phyloP scores from a whole-genome alignment of 2,113 vertebrate genomes.

The Andinoacara biseriatus region DNA sequence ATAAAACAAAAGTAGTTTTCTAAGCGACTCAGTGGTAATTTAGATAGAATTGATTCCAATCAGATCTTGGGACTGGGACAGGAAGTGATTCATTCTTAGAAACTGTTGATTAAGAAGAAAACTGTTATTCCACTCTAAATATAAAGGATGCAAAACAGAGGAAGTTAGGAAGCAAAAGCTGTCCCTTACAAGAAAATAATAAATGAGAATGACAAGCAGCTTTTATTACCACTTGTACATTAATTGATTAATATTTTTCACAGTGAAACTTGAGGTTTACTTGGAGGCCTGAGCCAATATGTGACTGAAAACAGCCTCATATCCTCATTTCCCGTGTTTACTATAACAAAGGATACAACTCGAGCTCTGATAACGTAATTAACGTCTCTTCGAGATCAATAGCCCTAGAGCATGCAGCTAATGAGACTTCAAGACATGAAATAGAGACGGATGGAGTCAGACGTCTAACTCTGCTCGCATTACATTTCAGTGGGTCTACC shows the following conservation, averaged over 20 bases:
- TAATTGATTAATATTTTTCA: slow-evolving; percentile 30
- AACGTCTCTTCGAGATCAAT: slow-evolving; percentile 62
- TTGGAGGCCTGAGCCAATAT: slow-evolving; percentile 1
- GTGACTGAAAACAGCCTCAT: slow-evolving; percentile 57
- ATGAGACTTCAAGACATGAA: slow-evolving; percentile 53
- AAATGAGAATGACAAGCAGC: slow-evolving; percentile 12
- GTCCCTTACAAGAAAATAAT: neutral
- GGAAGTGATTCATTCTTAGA: neutral
- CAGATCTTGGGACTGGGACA: neutral
- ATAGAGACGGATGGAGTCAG: slow-evolving; percentile 31
- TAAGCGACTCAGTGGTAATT: neutral
- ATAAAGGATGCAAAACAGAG: neutral
- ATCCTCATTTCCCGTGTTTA: slow-evolving; percentile 72
- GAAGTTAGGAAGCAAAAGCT: neutral
- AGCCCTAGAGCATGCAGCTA: slow-evolving; percentile 49
- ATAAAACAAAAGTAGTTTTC: no score
- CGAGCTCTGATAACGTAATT: slow-evolving; percentile 63
- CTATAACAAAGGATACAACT: slow-evolving; percentile 49
- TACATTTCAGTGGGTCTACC: neutral
- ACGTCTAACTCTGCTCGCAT: slow-evolving; percentile 27
- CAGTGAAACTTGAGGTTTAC: neutral
- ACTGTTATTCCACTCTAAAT: neutral
- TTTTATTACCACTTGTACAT: slow-evolving; percentile 1
- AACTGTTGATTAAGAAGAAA: neutral
- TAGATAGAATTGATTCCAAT: slow-evolving; percentile 1